phyloP scores from a whole-genome alignment of 2,113 vertebrate species.

The Phocoena phocoena region DNA sequence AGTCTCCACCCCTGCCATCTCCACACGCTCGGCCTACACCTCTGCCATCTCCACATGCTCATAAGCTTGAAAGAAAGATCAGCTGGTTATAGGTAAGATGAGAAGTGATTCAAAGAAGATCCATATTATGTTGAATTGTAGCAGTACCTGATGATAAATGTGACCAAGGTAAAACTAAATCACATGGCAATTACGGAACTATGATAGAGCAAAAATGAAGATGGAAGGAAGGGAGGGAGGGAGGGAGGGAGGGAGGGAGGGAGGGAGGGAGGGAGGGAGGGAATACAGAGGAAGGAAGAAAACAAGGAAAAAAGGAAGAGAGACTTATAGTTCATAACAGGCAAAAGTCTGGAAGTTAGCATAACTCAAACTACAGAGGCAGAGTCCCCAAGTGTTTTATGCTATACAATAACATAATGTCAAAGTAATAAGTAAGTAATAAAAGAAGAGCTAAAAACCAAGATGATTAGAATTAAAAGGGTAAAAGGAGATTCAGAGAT shows the following conservation, averaged over 20 bases:
- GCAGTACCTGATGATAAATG: not conserved
- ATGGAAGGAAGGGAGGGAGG: not conserved
- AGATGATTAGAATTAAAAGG: not conserved
- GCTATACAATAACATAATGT: not conserved
- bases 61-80: not conserved
- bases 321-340: not conserved
- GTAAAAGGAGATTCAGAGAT: constrained; percentile 27
- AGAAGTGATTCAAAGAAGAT: not conserved
- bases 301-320: not conserved
- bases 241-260: no score
- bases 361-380: not conserved
- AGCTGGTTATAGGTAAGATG: not conserved
- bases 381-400: not conserved
- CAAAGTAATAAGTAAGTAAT: not conserved
- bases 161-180: not conserved
- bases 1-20: not conserved
- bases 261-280: not conserved
- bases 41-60: not conserved
- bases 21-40: not conserved
- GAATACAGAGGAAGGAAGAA: not conserved
- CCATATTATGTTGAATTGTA: not conserved
- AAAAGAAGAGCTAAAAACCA: not conserved
- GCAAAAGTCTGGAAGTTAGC: not conserved
- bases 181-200: not conserved
- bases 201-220: not conserved